Evolutionary conservation across 2,797 vertebrate genomes (phyloP).

Genomic region (Pseudotriccus pelzelni): DNA sequence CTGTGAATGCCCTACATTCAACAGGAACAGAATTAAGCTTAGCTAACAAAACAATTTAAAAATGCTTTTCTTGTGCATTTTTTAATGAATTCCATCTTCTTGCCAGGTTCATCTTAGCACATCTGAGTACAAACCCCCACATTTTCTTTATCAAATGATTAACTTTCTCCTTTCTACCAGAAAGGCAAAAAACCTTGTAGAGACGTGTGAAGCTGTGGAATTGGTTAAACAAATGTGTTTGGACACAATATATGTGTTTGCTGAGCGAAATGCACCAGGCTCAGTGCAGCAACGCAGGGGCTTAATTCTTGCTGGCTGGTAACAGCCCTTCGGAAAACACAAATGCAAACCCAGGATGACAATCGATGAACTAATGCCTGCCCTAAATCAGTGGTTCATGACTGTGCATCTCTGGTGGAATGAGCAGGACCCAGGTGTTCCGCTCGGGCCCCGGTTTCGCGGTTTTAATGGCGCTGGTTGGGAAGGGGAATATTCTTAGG

Average conservation of each 20-base stretch:
- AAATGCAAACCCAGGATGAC: neutral
- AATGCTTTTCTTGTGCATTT: slow-evolving; percentile 19
- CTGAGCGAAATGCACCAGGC: neutral
- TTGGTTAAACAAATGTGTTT: neutral
- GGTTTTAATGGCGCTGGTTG: neutral
- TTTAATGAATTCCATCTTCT: neutral
- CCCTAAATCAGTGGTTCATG: neutral
- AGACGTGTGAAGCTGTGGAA: neutral
- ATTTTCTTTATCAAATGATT: neutral
- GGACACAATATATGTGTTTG: neutral
- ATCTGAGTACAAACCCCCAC: neutral
- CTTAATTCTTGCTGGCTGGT: neutral
- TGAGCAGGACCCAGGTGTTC: neutral
- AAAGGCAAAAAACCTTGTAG: neutral
- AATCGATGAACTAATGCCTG: neutral
- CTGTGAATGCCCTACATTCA: neutral
- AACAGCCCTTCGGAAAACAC: neutral
- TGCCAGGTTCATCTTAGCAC: neutral
- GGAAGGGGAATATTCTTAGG: neutral
- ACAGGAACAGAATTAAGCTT: slow-evolving; percentile 28
- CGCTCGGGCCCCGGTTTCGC: neutral
- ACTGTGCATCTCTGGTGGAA: neutral
- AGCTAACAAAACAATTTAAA: slow-evolving; percentile 32
- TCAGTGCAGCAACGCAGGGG: accelerated
- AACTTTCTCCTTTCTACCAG: neutral